These are phyloP conservation scores for Amaurobius ferox DNA, from an alignment of 2,888 invertebrate genomes.

Conservation along the genomic window DNA sequence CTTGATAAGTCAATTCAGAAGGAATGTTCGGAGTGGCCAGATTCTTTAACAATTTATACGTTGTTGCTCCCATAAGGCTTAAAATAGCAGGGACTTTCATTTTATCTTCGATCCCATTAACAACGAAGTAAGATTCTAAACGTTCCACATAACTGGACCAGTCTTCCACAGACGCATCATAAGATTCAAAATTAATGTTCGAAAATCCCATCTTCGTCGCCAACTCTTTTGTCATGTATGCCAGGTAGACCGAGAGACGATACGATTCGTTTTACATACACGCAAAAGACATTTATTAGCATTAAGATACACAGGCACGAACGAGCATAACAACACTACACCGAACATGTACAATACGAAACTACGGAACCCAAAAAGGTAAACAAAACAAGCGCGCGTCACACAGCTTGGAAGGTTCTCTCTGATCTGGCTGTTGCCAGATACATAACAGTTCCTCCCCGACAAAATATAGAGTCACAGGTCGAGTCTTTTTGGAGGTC, in stretches of 20 bases:
- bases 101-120: slow-evolving; percentile 44
- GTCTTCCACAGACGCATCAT: slow-evolving; percentile 40
- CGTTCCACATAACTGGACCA: slow-evolving; percentile 46
- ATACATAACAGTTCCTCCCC: slow-evolving; percentile 44
- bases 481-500: slow-evolving; percentile 39
- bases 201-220: slow-evolving; percentile 45
- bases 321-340: slow-evolving; percentile 42
- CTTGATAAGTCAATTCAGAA: slow-evolving; percentile 43
- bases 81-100: slow-evolving; percentile 47
- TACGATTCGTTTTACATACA: slow-evolving; percentile 52
- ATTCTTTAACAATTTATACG: slow-evolving; percentile 48
- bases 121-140: slow-evolving; percentile 48
- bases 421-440: slow-evolving; percentile 38
- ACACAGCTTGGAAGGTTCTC: no score
- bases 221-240: slow-evolving; percentile 53
- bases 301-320: slow-evolving; percentile 45
- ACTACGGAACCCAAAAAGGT: no score
- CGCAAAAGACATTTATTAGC: slow-evolving; percentile 42
- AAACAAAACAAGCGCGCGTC: no score
- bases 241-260: slow-evolving; percentile 49
- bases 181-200: slow-evolving; percentile 46
- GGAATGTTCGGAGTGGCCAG: slow-evolving; percentile 46
- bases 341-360: no score
- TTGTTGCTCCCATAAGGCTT: slow-evolving; percentile 47
- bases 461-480: slow-evolving; percentile 40